Conservation (phyloP, 2,797 vertebrate genomes). For the Prunella strophiata region DNA sequence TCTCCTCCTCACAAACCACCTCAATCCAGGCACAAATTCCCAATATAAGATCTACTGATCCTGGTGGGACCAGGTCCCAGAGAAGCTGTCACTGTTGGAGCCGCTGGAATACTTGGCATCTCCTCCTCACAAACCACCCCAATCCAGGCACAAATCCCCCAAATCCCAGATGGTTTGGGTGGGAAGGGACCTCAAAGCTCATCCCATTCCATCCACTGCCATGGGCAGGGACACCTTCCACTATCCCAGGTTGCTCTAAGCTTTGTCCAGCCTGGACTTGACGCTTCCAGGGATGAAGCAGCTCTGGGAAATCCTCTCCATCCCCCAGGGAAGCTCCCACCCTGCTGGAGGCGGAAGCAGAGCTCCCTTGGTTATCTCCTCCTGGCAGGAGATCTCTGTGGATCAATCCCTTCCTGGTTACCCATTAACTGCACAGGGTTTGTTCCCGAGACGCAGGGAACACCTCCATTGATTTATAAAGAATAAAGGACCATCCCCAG, state of each 20-base stretch:
- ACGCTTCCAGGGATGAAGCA: background rate
- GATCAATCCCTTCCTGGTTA: background rate
- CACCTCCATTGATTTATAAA: background rate
- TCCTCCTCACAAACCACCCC: too few relatives aligned
- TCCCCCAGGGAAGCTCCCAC: background rate
- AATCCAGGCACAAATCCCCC: background rate
- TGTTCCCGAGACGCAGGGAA: background rate
- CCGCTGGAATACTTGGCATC: too few relatives aligned
- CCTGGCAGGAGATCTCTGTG: background rate
- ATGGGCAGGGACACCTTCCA: background rate
- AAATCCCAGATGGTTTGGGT: background rate
- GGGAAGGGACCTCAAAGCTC: background rate
- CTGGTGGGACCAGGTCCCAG: rapidly evolving
- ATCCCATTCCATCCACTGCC: background rate
- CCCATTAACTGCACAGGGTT: background rate
- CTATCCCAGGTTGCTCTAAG: background rate
- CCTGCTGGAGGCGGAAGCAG: background rate
- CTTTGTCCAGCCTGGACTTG: background rate
- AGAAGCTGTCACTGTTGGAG: background rate
- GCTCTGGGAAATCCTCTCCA: background rate
- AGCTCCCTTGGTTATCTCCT: background rate
- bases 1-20: too few relatives aligned
- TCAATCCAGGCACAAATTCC: too few relatives aligned
- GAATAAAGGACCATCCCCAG: rapidly evolving
- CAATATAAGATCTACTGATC: background rate